A percentile compares a stretch with the other conserved stretches of the same genome.
phyloP scores from a whole-genome alignment of 2,888 invertebrate species.

The Callyntrura sp. region DNA sequence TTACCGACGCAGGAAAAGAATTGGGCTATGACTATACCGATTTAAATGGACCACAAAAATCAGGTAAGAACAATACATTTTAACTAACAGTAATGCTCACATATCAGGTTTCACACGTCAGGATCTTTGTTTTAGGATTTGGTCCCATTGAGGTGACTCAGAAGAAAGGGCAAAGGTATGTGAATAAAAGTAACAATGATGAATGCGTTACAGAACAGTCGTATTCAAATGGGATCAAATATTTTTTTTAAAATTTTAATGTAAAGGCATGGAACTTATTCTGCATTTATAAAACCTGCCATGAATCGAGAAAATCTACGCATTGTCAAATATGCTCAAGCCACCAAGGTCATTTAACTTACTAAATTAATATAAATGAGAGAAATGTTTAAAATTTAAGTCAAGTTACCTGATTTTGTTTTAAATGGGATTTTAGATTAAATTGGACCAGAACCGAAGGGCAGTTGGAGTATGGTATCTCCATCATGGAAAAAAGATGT shows the following conservation, averaged over 20 bases:
- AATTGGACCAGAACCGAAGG: constrained; percentile 73
- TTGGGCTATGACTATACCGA: constrained; percentile 79
- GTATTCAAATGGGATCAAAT: no score
- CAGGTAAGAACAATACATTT: constrained; percentile 52
- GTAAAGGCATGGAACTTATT: constrained; percentile 79
- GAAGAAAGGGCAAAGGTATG: constrained; percentile 78
- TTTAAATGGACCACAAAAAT: constrained; percentile 80
- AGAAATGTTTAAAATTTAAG: constrained; percentile 4
- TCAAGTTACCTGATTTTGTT: no score
- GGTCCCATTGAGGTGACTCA: constrained; percentile 77
- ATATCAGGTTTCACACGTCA: not conserved
- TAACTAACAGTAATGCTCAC: constrained; percentile 6
- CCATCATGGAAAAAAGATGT: constrained; percentile 77
- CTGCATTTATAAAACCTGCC: constrained; percentile 80
- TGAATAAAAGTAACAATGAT: no score
- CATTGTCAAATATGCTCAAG: constrained; percentile 81
- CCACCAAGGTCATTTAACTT: constrained; percentile 77
- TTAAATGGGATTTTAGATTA: constrained; percentile 63
- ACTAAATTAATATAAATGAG: no score
- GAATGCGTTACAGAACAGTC: no score
- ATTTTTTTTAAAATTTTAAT: no score
- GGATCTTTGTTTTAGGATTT: constrained; percentile 67
- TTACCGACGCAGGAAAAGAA: constrained; percentile 78
- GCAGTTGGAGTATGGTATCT: constrained; percentile 81
- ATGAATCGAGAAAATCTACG: constrained; percentile 74